Conservation (phyloP, 2,113 vertebrate genomes). For the Synchiropus splendidus region DNA sequence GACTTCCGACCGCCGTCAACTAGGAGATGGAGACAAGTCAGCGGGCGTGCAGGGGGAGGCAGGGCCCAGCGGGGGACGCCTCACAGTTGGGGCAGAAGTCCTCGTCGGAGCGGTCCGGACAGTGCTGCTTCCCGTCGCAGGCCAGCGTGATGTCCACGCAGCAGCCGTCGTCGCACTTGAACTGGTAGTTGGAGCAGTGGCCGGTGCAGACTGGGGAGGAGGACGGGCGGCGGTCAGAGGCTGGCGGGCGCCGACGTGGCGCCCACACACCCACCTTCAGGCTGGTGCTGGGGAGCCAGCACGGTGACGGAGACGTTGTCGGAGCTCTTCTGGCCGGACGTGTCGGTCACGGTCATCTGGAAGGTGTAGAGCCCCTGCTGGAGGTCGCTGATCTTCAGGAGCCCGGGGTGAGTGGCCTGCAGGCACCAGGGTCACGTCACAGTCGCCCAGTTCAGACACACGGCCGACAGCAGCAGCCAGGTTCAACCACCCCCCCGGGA, state of each 20-base stretch:
- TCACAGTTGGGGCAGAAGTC: conserved; percentile 86
- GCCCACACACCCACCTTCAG: too few species aligned
- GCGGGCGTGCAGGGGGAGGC: not conserved
- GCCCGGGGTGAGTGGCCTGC: conserved; percentile 83
- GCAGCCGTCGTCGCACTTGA: conserved; percentile 89
- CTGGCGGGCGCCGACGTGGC: too few species aligned
- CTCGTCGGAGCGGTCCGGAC: conserved; percentile 88
- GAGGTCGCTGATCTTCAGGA: conserved; percentile 79
- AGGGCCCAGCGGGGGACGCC: conserved; percentile 8
- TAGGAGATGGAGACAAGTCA: conserved; percentile 26
- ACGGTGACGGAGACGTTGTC: conserved; percentile 85
- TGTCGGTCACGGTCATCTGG: conserved; percentile 84
- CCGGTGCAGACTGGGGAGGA: conserved; percentile 71
- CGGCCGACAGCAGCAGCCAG: too few species aligned
- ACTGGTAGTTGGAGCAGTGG: conserved; percentile 84
- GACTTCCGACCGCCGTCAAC: conserved; percentile 72
- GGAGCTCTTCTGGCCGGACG: conserved; percentile 74
- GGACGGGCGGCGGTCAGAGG: not conserved
- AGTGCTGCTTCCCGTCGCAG: conserved; percentile 84
- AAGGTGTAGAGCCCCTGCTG: conserved; percentile 79
- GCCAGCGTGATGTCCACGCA: conserved; percentile 89
- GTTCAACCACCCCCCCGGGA: too few species aligned
- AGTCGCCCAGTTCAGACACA: too few species aligned
- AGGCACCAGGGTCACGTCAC: too few species aligned
- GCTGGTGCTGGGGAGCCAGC: conserved; percentile 70